Evolutionary conservation across 1,140 invertebrate species (phyloP), one percentile per base, ranked within the genome.

Genomic region (Steinernema khuongi): DNA sequence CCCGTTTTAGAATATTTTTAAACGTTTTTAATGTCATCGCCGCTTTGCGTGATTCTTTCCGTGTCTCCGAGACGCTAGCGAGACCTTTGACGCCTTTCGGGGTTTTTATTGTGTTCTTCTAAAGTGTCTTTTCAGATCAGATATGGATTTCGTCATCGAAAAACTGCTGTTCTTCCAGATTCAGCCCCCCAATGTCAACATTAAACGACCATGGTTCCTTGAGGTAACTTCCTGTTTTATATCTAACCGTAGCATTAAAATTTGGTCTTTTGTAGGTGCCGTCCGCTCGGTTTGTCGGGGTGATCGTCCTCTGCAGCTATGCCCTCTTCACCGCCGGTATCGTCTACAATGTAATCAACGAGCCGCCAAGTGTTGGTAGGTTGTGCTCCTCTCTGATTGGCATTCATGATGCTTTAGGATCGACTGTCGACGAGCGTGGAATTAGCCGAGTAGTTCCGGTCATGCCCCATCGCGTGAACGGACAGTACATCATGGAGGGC

Each of bases 401-500:
- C 17, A 44, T 77, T 19, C 36, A 11, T 17, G 22, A 17, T 41
- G 31, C 18, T 74, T 71, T 76, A 78, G 77, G 80, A 50, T 74
- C 74, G 18, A 33, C 30, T 17, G 77, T 81, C 7, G 79, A 81
- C 71, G 81, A 81, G 50, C 60, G 80, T 26, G 81, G 75, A 67
- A 79, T 74, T 41, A 72, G 17, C 66, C 36, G 75, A 72, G 73
- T 80, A 29, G 74, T 80, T n/a, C 81, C 80, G 1, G 81, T 83
- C 26, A 72, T 81, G 80, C 71, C 72, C 1, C 77, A 84, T 50
- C 80, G 80, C 1, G 74, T 81, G 19, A 81, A 81, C 43, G 80
- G 80, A 19, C 79, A 80, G 50, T 80, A 80, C 66, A 81, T 83
- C 44, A 81, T 81, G 80, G 80, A 81, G 43, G 80, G 82, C 68